Evolutionary conservation across 2,888 invertebrate species (phyloP), one percentile per base, ranked within the genome.

Genomic region (Mimumesa dahlbomi): DNA sequence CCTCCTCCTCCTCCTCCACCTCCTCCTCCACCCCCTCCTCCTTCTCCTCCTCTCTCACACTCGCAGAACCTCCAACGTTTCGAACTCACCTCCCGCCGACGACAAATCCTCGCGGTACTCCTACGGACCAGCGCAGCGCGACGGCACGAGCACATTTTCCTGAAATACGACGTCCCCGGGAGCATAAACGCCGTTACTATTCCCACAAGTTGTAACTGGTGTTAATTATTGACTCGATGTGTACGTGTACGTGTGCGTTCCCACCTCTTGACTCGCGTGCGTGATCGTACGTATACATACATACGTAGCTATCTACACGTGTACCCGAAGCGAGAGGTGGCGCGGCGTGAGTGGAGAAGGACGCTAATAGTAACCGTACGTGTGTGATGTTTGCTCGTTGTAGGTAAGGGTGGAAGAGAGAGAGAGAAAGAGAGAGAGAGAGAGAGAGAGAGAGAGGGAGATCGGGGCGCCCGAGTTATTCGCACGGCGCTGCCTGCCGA

Each of bases 141-240:
- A 84, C 83, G 85, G 84, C 85, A 87, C 85, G 84, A 85, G 87
- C 86, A 87, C 87, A 87, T 88, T 88, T 88, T 86, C 85, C 86
- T 88, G 87, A 88, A 88, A 88, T 88, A 88, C 87, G 88, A 88
- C 85, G 87, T 88, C 88, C 88, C 88, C 86, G 86, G 87, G 88
- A 88, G 88, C 88, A 87, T 88, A 86, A 88, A 87, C 84, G 87
- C 87, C 87, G 87, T 87, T 88, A 85, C 88, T 88, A 87, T 88
- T 88, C 88, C 88, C 88, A 85, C 88, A 88, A 88, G 88, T 88
- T 88, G 88, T 88, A 88, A 88, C 88, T 88, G 88, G 87, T 88
- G 88, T 88, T 88, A 88, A 88, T 88, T 88, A 88, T 88, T 88
- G 88, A 87, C 85, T 25, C 52, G 25, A 65, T 63, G 38, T 54